phyloP scores from a whole-genome alignment of 2,113 vertebrate genomes.

The Mesocricetus auratus region DNA sequence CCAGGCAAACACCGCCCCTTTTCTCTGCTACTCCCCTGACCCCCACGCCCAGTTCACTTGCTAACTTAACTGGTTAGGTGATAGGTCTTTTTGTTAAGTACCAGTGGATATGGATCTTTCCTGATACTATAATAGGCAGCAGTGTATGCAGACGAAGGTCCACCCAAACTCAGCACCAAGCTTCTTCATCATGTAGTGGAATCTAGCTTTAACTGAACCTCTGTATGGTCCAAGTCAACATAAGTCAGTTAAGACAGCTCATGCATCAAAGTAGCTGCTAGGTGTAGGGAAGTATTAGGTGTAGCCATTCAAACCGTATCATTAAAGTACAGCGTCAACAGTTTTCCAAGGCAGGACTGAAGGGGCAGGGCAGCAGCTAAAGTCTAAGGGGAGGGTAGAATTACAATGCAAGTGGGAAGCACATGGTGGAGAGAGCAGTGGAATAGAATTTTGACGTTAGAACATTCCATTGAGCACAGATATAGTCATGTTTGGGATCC shows the following conservation, averaged over 20 bases:
- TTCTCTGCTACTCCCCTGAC: neutral
- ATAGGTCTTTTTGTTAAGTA: constrained; percentile 17
- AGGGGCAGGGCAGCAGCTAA: constrained; percentile 20
- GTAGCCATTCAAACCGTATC: neutral
- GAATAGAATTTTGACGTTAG: constrained; percentile 34
- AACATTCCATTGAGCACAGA: constrained; percentile 45
- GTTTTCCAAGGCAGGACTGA: constrained; percentile 41
- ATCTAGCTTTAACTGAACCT: constrained; percentile 19
- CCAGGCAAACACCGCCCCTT: constrained; percentile 11
- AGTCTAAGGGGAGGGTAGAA: neutral
- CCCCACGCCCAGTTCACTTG: neutral
- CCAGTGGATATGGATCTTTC: neutral
- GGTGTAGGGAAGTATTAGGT: neutral
- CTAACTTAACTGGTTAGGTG: constrained; percentile 47
- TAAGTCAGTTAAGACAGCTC: constrained; percentile 9
- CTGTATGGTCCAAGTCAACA: constrained; percentile 8
- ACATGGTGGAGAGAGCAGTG: neutral
- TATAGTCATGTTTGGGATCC: constrained; percentile 22
- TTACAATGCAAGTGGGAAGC: neutral
- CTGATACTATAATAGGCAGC: neutral
- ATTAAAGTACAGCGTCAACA: constrained; percentile 10
- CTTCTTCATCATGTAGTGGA: constrained; percentile 2
- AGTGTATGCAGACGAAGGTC: neutral
- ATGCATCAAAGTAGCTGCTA: constrained; percentile 9
- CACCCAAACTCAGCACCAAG: neutral